Conservation (phyloP, 2,113 vertebrate genomes). For the Xenopus laevis region DNA sequence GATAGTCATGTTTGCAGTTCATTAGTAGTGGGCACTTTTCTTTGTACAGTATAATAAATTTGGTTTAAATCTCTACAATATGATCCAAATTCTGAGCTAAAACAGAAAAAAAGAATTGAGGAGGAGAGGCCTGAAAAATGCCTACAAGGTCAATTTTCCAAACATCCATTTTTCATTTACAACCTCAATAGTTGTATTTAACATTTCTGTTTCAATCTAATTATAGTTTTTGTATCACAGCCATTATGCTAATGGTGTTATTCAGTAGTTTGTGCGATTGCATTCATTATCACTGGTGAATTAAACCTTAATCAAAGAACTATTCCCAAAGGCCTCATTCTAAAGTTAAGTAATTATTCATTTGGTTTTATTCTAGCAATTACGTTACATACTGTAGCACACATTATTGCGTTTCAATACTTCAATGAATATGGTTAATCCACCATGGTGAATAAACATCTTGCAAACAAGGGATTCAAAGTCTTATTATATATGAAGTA, state of each 20-base stretch:
- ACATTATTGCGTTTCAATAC: conserved; percentile 70
- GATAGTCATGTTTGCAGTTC: no score
- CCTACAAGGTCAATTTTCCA: conserved; percentile 60
- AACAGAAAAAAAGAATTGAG: not conserved
- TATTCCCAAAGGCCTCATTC: conserved; percentile 77
- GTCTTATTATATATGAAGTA: not conserved
- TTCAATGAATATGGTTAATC: conserved; percentile 72
- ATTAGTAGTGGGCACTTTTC: no score
- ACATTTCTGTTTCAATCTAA: conserved; percentile 77
- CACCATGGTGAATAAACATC: conserved; percentile 68
- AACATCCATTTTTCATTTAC: conserved; percentile 65
- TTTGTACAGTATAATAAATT: no score
- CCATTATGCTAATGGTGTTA: conserved; percentile 80
- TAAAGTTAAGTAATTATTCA: conserved; percentile 82
- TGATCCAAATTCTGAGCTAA: no score
- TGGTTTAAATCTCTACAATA: no score
- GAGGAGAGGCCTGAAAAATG: conserved; percentile 35
- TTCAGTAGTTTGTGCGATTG: conserved; percentile 81
- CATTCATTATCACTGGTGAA: conserved; percentile 84
- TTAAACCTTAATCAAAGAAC: conserved; percentile 85
- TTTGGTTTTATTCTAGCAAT: conserved; percentile 79
- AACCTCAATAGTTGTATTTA: conserved; percentile 73
- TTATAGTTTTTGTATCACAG: conserved; percentile 80
- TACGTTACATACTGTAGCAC: conserved; percentile 76
- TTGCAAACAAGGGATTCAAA: conserved; percentile 59